Percentiles rank a stretch among this genome's conserved stretches.
Conservation (phyloP, 2,888 invertebrate genomes). For the Limnephilus rhombicus region DNA sequence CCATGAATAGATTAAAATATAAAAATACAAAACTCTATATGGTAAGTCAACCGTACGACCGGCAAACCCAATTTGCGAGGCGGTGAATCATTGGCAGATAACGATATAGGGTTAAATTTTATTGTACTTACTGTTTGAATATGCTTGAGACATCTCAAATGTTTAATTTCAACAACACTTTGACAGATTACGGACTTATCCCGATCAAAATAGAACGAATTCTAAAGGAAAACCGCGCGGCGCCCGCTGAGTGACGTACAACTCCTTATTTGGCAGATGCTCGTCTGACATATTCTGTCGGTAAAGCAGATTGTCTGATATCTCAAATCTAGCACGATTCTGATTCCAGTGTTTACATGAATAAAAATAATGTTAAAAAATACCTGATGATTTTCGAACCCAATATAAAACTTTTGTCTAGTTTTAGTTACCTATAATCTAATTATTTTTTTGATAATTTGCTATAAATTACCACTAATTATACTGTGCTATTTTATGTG, state of each 20-base stretch:
- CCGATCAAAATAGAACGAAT: constrained; percentile 57
- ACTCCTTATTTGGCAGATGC: constrained; percentile 63
- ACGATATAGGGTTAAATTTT: constrained; percentile 24
- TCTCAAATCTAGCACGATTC: background rate
- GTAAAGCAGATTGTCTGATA: constrained; percentile 52
- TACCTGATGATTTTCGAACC: too few relatives aligned
- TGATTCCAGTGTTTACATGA: background rate
- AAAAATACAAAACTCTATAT: constrained; percentile 50
- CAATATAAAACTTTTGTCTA: too few relatives aligned
- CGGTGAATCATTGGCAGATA: constrained; percentile 54
- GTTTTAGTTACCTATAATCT: too few relatives aligned
- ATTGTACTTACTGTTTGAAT: constrained; percentile 61
- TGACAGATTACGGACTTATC: constrained; percentile 39
- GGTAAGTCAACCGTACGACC: constrained; percentile 58
- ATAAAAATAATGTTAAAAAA: background rate
- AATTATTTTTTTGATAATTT: too few relatives aligned
- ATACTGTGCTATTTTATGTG: too few relatives aligned
- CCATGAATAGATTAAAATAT: constrained; percentile 40
- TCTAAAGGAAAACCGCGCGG: constrained; percentile 48
- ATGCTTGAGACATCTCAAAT: constrained; percentile 56
- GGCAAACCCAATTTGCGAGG: constrained; percentile 61
- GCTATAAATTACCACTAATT: too few relatives aligned
- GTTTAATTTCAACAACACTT: constrained; percentile 43
- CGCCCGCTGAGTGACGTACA: constrained; percentile 51
- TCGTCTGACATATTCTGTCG: constrained; percentile 57